Evolutionary conservation across 2,113 vertebrate species (phyloP).

Genomic region (Ceyx melanurus): DNA sequence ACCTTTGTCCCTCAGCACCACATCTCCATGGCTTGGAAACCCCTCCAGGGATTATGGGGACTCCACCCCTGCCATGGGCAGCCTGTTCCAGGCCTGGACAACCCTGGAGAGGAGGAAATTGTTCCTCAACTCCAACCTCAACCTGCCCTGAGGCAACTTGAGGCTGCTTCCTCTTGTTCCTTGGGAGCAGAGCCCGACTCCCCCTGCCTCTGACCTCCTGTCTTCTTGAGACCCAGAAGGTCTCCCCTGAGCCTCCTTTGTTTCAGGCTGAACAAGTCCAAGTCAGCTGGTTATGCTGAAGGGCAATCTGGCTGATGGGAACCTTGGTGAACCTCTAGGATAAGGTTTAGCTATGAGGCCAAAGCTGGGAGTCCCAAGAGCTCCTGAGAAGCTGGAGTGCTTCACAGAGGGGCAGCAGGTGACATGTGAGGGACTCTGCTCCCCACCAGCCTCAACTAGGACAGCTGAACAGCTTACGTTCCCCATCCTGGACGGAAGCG

Average conservation of each 20-base stretch:
- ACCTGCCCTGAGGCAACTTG: neutral
- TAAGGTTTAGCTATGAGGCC: neutral
- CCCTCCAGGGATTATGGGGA: neutral
- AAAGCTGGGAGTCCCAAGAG: accelerated
- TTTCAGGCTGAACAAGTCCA: neutral
- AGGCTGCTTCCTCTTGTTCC: neutral
- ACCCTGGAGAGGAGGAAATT: neutral
- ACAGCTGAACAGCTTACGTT: conserved; percentile 60
- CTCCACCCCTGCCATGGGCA: neutral
- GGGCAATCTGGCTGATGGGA: accelerated
- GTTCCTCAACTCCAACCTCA: neutral
- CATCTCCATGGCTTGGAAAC: neutral
- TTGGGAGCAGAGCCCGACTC: neutral
- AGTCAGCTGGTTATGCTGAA: neutral
- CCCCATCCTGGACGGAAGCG: conserved; percentile 50
- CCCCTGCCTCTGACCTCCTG: neutral
- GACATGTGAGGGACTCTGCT: neutral
- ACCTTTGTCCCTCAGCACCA: neutral
- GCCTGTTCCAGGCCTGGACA: neutral
- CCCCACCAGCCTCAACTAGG: neutral
- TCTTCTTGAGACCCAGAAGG: neutral
- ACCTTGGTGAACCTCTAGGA: neutral
- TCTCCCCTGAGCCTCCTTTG: neutral
- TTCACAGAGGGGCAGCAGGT: neutral
- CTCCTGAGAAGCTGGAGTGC: neutral